These are phyloP conservation scores for Chrysemys picta DNA, from an alignment of 2,113 vertebrate genomes.

Conservation along the genomic window DNA sequence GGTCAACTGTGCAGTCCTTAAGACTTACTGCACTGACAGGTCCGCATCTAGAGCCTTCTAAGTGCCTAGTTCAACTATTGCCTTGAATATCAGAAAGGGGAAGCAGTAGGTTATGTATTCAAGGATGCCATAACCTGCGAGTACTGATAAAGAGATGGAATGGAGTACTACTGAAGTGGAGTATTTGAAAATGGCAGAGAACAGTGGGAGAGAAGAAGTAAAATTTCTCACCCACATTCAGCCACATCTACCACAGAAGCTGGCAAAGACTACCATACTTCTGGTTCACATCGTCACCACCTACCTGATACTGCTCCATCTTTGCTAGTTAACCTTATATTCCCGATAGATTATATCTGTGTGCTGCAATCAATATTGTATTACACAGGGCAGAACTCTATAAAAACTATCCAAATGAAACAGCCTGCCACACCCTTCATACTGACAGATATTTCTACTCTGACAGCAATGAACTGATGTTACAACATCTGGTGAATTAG, in stretches of 20 bases:
- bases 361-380: neutral
- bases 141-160: neutral
- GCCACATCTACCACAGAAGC: neutral
- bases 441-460: neutral
- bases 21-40: neutral
- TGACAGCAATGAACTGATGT: neutral
- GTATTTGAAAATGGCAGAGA: constrained; percentile 13
- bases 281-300: constrained; percentile 15
- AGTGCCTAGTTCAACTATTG: neutral
- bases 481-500: neutral
- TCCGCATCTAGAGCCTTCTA: neutral
- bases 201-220: neutral
- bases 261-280: rapidly evolving
- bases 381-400: neutral
- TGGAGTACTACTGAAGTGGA: neutral
- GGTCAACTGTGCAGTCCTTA: neutral
- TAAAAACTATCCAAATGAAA: neutral
- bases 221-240: neutral
- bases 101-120: neutral
- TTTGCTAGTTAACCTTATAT: neutral
- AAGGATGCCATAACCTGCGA: neutral
- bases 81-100: neutral
- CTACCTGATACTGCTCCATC: neutral
- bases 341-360: neutral
- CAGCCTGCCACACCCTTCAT: neutral